Base-by-base conservation (phyloP, 2,113 vertebrate genomes). In the Corydoras sp. region DNA sequence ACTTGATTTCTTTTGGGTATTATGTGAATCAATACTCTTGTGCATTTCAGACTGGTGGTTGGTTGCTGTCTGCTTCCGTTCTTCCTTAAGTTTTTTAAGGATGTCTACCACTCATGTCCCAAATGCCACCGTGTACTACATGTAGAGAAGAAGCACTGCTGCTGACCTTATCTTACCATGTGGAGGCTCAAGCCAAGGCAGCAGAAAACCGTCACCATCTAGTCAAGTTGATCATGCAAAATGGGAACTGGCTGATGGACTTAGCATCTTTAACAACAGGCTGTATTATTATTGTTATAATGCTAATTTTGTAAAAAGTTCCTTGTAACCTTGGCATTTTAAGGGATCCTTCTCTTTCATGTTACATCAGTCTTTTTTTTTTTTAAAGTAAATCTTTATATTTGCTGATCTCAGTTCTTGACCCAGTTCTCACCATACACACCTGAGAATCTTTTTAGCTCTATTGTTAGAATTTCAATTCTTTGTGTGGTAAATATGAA, bases 41-140 rank as follows among this genome's bases (percentile, higher is more conserved):
- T 72, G 35, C 18, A 4, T 56, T 68, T 14, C 76, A 91, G 90
- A 71, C 80, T 90, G 5, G 10, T 89, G 15, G 35, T 89, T 30
- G 86, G 82, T 75, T 91, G 90, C 83, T 91, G 90, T 74, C 78
- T 91, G 72, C 86, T 91, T 54, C 90, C 90, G 0, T 84, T 91
- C 73, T 84, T 86, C 68, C 0, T 87, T 62, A 88, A 91, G 12
- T 62, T 71, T 55, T 91, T 90, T 80, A 91, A 90, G 80, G 88
- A 91, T 1, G 87, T 56, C 1, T 79, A 89, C 65, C 90, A 91
- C 82, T 79, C 85, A 0, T 91, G 90, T 80, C 89, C 90, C 1
- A 81, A 75, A 74, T 91, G 90, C 79, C 74, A 83, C 14, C 80
- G 80, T 73, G 59, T 90, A 5, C 82, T 91, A 61, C 75, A 89